phyloP scores from a whole-genome alignment of 2,888 invertebrate genomes.

The Dasypogon diadema region DNA sequence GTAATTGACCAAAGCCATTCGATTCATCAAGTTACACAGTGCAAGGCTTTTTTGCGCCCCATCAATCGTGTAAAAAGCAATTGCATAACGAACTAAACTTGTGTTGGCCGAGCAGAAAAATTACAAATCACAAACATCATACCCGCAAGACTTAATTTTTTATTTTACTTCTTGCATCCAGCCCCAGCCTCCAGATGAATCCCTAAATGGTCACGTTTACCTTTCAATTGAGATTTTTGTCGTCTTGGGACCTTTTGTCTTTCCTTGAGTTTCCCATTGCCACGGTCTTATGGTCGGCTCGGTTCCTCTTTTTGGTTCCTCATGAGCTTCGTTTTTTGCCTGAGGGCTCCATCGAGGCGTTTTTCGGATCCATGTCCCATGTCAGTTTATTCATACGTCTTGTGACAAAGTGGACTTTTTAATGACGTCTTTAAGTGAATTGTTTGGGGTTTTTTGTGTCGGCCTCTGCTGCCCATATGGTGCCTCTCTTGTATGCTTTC shows the following conservation, averaged over 20 bases:
- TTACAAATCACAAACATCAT: constrained; percentile 49
- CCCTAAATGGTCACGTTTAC: constrained; percentile 52
- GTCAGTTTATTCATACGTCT: constrained; percentile 57
- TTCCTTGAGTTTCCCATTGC: constrained; percentile 41
- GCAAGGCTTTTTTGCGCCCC: not conserved
- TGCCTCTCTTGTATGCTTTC: constrained; percentile 48
- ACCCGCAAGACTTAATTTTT: not conserved
- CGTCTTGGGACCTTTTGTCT: constrained; percentile 49
- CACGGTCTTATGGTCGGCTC: constrained; percentile 28
- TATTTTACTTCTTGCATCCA: not conserved
- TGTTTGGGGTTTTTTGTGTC: constrained; percentile 55
- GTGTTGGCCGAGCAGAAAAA: constrained; percentile 29
- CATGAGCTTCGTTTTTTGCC: constrained; percentile 40
- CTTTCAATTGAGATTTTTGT: constrained; percentile 49
- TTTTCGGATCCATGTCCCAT: constrained; percentile 56
- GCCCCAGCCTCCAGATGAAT: constrained; percentile 3
- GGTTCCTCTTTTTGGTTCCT: constrained; percentile 48
- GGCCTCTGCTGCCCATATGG: constrained; percentile 37
- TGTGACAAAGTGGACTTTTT: constrained; percentile 57
- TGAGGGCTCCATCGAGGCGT: constrained; percentile 52
- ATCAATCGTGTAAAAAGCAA: not conserved
- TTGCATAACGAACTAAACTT: constrained; percentile 21
- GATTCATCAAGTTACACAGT: not conserved
- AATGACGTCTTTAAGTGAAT: constrained; percentile 58
- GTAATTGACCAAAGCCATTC: not conserved